Evolutionary conservation across 2,888 invertebrate genomes (phyloP).

Genomic region (Tetragnatha montana): DNA sequence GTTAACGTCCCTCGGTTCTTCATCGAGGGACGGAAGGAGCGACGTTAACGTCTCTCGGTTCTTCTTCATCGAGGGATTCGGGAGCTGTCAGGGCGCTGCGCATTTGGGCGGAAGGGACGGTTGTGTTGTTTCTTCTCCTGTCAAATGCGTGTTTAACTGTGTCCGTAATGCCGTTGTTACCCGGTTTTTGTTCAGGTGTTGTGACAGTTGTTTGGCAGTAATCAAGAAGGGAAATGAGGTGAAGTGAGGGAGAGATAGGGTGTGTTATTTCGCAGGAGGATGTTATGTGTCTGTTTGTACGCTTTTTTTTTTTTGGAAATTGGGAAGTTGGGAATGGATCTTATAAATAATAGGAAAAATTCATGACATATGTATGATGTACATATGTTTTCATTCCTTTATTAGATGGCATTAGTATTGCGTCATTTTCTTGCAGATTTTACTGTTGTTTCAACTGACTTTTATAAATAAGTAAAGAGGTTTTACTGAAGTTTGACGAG

Average conservation of each 20-base stretch:
- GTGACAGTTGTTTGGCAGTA: background rate
- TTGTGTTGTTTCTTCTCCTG: background rate
- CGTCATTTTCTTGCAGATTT: too few species aligned
- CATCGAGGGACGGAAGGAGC: background rate
- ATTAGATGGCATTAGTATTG: too few species aligned
- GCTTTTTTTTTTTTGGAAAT: background rate
- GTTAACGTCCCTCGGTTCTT: slow-evolving; percentile 28
- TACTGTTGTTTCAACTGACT: too few species aligned
- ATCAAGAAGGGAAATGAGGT: background rate
- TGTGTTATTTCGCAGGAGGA: background rate
- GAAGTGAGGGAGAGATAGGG: background rate
- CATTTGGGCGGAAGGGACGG: background rate
- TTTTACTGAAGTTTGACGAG: too few species aligned
- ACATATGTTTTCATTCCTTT: too few species aligned
- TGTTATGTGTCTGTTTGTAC: background rate
- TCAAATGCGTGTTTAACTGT: background rate
- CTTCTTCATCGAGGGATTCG: background rate
- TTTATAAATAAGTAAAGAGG: too few species aligned
- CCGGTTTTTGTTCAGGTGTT: too few species aligned
- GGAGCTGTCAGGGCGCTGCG: background rate
- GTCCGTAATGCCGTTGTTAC: background rate
- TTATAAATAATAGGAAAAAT: too few species aligned
- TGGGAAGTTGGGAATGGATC: too few species aligned
- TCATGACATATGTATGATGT: too few species aligned
- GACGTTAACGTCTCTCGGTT: slow-evolving; percentile 23